Conservation (phyloP, 2,797 vertebrate species). For the Ptychobarbus kaznakovi region DNA sequence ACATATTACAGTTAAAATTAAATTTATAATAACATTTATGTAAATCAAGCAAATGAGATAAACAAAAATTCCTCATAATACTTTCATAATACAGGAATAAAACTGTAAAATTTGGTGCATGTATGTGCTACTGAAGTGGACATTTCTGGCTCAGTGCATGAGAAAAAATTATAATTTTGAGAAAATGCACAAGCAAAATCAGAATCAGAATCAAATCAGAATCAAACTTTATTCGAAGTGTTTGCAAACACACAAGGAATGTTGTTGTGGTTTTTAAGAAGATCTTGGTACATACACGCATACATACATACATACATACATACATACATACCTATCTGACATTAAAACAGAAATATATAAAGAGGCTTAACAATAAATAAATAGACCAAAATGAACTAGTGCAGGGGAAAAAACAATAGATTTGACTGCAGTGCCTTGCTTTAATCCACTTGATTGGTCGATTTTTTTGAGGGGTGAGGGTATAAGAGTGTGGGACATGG, state of each 20-base stretch:
- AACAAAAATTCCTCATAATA: neutral
- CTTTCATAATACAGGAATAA: neutral
- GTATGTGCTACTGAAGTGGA: neutral
- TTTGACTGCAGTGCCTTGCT: neutral
- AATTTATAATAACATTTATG: too few relatives aligned
- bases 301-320: too few relatives aligned
- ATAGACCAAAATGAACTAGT: neutral
- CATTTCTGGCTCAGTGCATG: neutral
- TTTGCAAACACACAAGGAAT: too few relatives aligned
- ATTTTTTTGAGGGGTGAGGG: neutral
- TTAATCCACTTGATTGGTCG: constrained; percentile 1
- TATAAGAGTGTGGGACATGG: neutral
- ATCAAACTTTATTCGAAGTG: too few relatives aligned
- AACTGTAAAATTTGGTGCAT: neutral
- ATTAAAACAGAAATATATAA: too few relatives aligned
- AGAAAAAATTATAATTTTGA: neutral
- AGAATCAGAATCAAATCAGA: too few relatives aligned
- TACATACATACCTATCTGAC: too few relatives aligned
- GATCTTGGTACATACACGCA: too few relatives aligned
- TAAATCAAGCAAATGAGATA: neutral
- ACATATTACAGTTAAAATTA: too few relatives aligned
- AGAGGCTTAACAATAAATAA: too few relatives aligned
- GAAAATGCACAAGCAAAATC: too few relatives aligned
- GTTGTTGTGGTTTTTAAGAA: too few relatives aligned
- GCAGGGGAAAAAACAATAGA: neutral